phyloP scores from a whole-genome alignment of 2,888 invertebrate genomes.

The Eutolmus rufibarbis region DNA sequence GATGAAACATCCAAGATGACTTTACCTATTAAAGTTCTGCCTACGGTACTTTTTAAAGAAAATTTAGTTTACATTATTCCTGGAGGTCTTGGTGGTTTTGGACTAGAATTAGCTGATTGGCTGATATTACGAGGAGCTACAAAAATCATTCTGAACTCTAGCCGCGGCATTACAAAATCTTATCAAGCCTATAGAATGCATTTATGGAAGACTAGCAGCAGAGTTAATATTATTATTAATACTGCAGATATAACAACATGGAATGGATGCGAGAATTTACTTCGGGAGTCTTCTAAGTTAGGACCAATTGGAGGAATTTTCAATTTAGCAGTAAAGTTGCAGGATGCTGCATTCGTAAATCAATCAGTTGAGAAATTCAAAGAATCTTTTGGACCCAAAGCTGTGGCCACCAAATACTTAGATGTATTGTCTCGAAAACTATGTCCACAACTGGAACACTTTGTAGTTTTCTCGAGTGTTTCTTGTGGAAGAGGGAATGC shows the following conservation, averaged over 20 bases:
- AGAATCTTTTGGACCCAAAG: slow-evolving; percentile 78
- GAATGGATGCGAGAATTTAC: slow-evolving; percentile 73
- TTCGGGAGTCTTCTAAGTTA: slow-evolving; percentile 70
- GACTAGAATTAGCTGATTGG: slow-evolving; percentile 88
- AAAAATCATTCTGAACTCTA: slow-evolving; percentile 80
- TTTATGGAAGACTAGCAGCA: slow-evolving; percentile 73
- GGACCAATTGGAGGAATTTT: slow-evolving; percentile 85
- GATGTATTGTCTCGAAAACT: slow-evolving; percentile 71
- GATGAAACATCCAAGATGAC: slow-evolving; percentile 51
- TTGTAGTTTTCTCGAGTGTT: slow-evolving; percentile 91
- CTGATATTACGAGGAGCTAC: slow-evolving; percentile 81
- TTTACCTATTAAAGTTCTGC: slow-evolving; percentile 54
- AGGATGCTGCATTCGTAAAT: slow-evolving; percentile 79
- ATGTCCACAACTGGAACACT: slow-evolving; percentile 71
- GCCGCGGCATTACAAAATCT: slow-evolving; percentile 79
- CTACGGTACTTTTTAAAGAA: slow-evolving; percentile 56
- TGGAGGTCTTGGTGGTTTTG: slow-evolving; percentile 91
- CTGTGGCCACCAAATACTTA: slow-evolving; percentile 78
- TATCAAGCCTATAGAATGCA: slow-evolving; percentile 80
- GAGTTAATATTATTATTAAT: slow-evolving; percentile 73
- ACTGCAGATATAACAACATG: slow-evolving; percentile 75
- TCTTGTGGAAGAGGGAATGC: slow-evolving; percentile 91
- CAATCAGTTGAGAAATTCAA: slow-evolving; percentile 75
- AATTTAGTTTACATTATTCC: slow-evolving; percentile 68
- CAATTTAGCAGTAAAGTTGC: slow-evolving; percentile 84